Evolutionary conservation across 2,797 vertebrate genomes (phyloP), one percentile per base, ranked within the genome.

Genomic region (Diceros bicornis): DNA sequence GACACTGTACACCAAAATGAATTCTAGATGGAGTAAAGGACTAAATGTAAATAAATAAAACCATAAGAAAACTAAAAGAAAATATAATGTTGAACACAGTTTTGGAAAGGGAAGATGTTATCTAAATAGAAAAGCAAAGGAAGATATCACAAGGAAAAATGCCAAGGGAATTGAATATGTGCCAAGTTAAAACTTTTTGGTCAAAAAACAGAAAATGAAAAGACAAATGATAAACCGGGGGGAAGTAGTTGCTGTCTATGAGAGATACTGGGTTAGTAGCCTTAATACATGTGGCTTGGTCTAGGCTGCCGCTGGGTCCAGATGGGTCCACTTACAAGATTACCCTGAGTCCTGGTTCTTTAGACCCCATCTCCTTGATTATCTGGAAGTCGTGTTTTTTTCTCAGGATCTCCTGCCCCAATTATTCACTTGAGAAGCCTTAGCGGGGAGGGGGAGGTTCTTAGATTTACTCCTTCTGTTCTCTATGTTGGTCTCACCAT

Each of bases 151-250:
- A 47, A 62, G 62, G 34, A 34, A 78, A 88, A 69, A 34, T 64
- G 55, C 50, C 37, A 82, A n/a, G 74, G n/a, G 27, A 44, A 77
- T 52, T 29, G n/a, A 88, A 25, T 62, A 50, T 27, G 81, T 57
- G 61, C 71, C 55, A 84, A 77, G 57, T 91, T 87, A 91, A 72
- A 94, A 91, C 69, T 29, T 91, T 62, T 68, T 34, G 47, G 41
- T 79, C n/a, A 44, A 77, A 69, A 82, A 66, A 87, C 44, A 91
- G 83, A 83, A 82, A 44, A 71, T 64, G 34, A 77, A 94, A 71
- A 32, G 61, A 74, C 84, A 83, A 83, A 57, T 64, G 85, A 78
- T 59, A 57, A 57, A 69, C n/a, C 21, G 6, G 41, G 13, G 50
- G n/a, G 29, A n/a, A 8, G 32, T 34, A 29, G 55, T 74, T 82